Evolutionary conservation across 2,113 vertebrate species (phyloP).

Genomic region (Phrynocephalus versicolor): DNA sequence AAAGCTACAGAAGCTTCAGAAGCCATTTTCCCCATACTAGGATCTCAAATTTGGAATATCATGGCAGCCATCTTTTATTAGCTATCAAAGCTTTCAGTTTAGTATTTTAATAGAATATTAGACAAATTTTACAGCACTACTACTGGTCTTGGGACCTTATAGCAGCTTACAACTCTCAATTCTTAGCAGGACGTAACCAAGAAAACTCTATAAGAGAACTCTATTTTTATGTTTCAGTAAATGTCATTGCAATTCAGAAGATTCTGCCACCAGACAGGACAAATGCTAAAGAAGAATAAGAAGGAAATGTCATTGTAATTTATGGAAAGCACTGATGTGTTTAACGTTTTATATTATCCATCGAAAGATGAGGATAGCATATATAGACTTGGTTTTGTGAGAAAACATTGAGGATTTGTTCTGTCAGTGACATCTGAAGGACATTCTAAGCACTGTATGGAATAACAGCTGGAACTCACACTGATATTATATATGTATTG

Average conservation of each 20-base stretch:
- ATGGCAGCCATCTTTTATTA: background rate
- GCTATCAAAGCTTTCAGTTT: background rate
- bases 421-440: background rate
- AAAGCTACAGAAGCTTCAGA: background rate
- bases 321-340: slow-evolving; percentile 1
- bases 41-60: background rate
- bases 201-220: accelerated
- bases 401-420: accelerated
- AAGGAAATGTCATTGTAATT: background rate
- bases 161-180: slow-evolving; percentile 27
- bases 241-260: no score
- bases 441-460: accelerated
- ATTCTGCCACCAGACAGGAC: no score
- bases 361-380: background rate
- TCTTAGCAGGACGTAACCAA: slow-evolving; percentile 13
- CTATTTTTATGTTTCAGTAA: accelerated
- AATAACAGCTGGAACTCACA: background rate
- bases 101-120: background rate
- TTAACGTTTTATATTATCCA: background rate
- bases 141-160: slow-evolving; percentile 23
- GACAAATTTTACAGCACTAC: background rate
- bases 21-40: background rate
- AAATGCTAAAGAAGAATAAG: no score
- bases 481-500: background rate
- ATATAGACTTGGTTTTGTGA: background rate